A percentile compares a stretch with the other conserved stretches of the same genome.
phyloP scores from a whole-genome alignment of 2,888 invertebrate genomes.

The Pyrgus malvae region DNA sequence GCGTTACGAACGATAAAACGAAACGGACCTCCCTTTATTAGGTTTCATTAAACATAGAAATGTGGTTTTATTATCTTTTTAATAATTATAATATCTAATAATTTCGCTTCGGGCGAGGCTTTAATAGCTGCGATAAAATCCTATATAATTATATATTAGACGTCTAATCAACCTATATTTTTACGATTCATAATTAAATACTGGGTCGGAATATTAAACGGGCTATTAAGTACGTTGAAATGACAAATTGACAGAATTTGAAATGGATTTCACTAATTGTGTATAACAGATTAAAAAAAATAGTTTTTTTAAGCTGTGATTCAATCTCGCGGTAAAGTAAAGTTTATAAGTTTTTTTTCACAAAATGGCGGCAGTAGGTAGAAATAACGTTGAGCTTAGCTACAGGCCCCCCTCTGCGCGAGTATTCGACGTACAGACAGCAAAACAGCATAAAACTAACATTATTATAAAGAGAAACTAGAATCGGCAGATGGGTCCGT shows the following conservation, averaged over 20 bases:
- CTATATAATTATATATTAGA: slow-evolving; percentile 35
- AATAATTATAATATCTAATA: slow-evolving; percentile 36
- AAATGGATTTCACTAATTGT: slow-evolving; percentile 21
- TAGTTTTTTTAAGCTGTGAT: slow-evolving; percentile 16
- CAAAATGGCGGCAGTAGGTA: slow-evolving; percentile 24
- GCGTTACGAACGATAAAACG: slow-evolving; percentile 59
- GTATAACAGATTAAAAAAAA: slow-evolving; percentile 31
- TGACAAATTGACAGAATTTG: slow-evolving; percentile 34
- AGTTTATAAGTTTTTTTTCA: slow-evolving; percentile 30
- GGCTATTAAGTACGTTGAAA: slow-evolving; percentile 35
- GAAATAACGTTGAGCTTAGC: slow-evolving; percentile 28
- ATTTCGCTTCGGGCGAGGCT: slow-evolving; percentile 26
- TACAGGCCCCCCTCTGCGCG: slow-evolving; percentile 37
- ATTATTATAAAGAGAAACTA: slow-evolving; percentile 19
- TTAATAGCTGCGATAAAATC: slow-evolving; percentile 36
- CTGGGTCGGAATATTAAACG: slow-evolving; percentile 33
- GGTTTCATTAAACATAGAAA: slow-evolving; percentile 51
- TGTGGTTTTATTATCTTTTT: slow-evolving; percentile 39
- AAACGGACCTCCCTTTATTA: slow-evolving; percentile 63
- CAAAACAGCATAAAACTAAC: slow-evolving; percentile 23
- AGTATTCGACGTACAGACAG: slow-evolving; percentile 31
- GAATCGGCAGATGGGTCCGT: slow-evolving; percentile 15
- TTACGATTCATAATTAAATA: slow-evolving; percentile 37
- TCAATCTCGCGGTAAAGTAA: slow-evolving; percentile 9
- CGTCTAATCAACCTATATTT: slow-evolving; percentile 29